Evolutionary conservation across 2,113 vertebrate genomes (phyloP).

Genomic region (Atrichornis clamosus): DNA sequence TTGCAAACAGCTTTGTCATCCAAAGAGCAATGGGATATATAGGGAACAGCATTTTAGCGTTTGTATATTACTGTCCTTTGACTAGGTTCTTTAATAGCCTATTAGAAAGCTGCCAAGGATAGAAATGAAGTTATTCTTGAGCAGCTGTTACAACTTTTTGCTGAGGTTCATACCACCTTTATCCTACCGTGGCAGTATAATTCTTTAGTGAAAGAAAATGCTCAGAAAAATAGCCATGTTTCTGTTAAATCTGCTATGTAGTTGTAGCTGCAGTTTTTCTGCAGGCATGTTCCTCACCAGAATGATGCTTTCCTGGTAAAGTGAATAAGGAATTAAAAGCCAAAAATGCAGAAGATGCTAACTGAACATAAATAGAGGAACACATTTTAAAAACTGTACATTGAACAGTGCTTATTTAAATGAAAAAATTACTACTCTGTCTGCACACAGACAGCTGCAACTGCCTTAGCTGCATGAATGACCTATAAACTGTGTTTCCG

Average conservation of each 20-base stretch:
- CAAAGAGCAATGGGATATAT: neutral
- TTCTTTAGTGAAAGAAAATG: neutral
- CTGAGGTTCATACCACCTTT: neutral
- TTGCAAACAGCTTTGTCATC: neutral
- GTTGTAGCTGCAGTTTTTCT: neutral
- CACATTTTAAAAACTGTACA: neutral
- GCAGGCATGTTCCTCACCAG: neutral
- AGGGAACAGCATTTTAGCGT: neutral
- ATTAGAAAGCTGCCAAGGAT: neutral
- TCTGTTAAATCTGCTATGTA: neutral
- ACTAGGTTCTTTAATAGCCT: neutral
- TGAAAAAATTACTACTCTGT: neutral
- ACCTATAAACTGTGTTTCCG: neutral
- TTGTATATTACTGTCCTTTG: neutral
- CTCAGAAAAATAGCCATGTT: neutral
- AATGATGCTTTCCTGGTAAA: neutral
- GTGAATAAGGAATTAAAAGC: neutral
- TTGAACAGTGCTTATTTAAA: neutral
- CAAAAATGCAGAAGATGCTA: neutral
- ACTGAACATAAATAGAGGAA: neutral
- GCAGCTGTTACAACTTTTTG: neutral
- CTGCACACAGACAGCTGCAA: neutral
- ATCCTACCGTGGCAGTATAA: neutral
- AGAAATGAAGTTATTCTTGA: neutral
- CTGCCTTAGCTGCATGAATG: neutral